phyloP scores from a whole-genome alignment of 1,140 invertebrate species.

The Brachionus angularis region DNA sequence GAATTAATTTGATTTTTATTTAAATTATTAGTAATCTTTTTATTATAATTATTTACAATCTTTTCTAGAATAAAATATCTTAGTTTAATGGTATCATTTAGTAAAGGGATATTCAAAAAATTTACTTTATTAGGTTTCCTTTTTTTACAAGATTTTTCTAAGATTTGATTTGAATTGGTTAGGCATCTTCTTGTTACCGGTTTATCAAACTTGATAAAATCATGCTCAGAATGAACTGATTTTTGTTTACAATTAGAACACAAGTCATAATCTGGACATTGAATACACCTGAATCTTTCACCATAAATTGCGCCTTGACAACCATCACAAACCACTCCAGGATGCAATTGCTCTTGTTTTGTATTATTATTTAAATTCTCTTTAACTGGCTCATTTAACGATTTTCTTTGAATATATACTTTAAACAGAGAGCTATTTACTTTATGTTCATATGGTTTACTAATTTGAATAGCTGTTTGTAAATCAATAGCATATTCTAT shows the following conservation, averaged over 20 bases:
- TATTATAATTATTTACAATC: neutral
- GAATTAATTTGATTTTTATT: neutral
- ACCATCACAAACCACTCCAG: slow-evolving; percentile 70
- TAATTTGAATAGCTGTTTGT: slow-evolving; percentile 25
- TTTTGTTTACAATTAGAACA: slow-evolving; percentile 70
- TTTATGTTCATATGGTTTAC: too few species aligned
- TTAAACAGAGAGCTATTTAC: too few species aligned
- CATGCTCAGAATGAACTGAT: slow-evolving; percentile 71
- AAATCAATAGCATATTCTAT: slow-evolving; percentile 9
- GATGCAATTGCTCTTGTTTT: slow-evolving; percentile 59
- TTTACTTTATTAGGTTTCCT: neutral
- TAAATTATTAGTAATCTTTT: neutral
- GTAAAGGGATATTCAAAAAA: neutral
- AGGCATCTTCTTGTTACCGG: slow-evolving; percentile 4
- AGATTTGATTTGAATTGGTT: neutral
- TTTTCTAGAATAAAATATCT: neutral
- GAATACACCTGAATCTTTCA: slow-evolving; percentile 77
- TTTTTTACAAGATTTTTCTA: neutral
- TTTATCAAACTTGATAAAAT: slow-evolving; percentile 63
- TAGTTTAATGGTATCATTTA: neutral
- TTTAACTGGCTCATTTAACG: neutral
- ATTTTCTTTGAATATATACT: neutral
- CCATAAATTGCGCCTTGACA: slow-evolving; percentile 67
- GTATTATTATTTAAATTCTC: neutral
- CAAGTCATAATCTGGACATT: slow-evolving; percentile 77